A percentile compares a stretch with the other conserved stretches of the same genome.
These are phyloP conservation scores for Limanda limanda DNA, from an alignment of 2,113 vertebrate genomes.

Conservation along the genomic window DNA sequence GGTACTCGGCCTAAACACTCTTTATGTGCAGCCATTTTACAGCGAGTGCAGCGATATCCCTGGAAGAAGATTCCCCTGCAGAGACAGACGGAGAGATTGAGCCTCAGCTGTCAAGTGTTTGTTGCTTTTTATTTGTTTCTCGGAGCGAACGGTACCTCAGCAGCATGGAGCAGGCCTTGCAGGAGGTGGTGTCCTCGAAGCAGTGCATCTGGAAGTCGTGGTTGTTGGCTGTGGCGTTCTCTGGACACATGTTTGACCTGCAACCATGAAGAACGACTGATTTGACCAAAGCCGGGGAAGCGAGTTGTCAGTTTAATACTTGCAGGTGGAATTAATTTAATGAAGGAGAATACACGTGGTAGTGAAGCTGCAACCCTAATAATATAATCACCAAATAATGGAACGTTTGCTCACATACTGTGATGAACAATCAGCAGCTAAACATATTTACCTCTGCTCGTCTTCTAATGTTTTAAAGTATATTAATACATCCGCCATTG, in stretches of 20 bases:
- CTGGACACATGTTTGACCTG: slow-evolving; percentile 94
- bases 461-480: too few relatives aligned
- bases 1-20: slow-evolving; percentile 92
- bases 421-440: too few relatives aligned
- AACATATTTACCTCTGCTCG: too few relatives aligned
- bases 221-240: slow-evolving; percentile 87
- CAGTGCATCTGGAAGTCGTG: slow-evolving; percentile 98
- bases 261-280: background rate
- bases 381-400: too few relatives aligned
- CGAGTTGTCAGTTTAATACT: background rate
- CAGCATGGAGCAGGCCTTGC: slow-evolving; percentile 94
- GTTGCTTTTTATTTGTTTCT: background rate
- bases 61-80: slow-evolving; percentile 93
- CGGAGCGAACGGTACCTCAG: slow-evolving; percentile 82
- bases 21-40: slow-evolving; percentile 92
- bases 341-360: too few relatives aligned
- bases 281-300: background rate
- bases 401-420: too few relatives aligned
- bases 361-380: too few relatives aligned
- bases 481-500: too few relatives aligned
- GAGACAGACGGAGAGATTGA: slow-evolving; percentile 15
- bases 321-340: too few relatives aligned
- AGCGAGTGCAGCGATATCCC: slow-evolving; percentile 91
- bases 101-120: background rate
- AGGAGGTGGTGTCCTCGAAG: slow-evolving; percentile 92